A percentile compares a stretch with the other conserved stretches of the same genome.
Conservation (phyloP, 2,888 invertebrate species). For the Lithophane leautieri region DNA sequence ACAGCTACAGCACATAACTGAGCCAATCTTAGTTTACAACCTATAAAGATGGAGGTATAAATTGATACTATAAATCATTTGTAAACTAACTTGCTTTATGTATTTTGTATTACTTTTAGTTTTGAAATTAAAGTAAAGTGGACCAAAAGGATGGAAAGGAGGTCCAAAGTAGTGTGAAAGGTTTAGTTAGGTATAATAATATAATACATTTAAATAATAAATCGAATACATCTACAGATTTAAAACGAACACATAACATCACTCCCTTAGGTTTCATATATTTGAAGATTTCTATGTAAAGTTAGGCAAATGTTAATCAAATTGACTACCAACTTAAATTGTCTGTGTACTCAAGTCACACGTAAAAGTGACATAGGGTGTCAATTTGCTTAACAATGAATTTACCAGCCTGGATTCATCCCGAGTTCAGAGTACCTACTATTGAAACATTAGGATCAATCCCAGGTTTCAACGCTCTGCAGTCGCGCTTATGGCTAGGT, state of each 20-base stretch:
- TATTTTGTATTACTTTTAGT: slow-evolving; percentile 29
- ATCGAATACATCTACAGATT: background rate
- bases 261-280: background rate
- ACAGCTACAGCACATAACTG: slow-evolving; percentile 60
- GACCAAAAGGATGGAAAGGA: no score
- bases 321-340: no score
- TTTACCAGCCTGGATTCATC: background rate
- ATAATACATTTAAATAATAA: no score
- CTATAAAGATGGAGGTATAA: slow-evolving; percentile 64
- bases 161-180: background rate
- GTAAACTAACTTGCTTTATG: slow-evolving; percentile 24
- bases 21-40: slow-evolving; percentile 71
- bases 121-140: background rate
- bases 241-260: background rate
- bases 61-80: slow-evolving; percentile 68
- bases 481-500: background rate
- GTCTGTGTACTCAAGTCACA: no score
- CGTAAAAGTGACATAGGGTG: background rate
- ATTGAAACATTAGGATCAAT: background rate
- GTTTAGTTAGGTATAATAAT: no score
- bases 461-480: background rate
- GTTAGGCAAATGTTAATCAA: no score
- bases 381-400: no score
- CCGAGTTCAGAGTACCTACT: background rate
- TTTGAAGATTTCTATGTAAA: background rate